Conservation (phyloP, 2,888 invertebrate species). For the Odontocolon sp. region DNA sequence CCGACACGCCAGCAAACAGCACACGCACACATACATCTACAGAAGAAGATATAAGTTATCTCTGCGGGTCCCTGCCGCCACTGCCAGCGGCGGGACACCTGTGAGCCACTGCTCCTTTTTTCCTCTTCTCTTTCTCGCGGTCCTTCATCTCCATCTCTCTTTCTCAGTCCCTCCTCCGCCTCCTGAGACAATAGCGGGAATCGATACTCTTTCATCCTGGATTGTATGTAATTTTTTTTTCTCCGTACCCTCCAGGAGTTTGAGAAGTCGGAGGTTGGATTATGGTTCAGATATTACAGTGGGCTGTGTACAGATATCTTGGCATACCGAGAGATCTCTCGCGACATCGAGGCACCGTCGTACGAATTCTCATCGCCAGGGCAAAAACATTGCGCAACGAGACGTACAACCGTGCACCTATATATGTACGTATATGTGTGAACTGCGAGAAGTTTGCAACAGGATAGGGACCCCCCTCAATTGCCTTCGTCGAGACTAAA, state of each 20-base stretch:
- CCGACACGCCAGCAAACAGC: slow-evolving; percentile 51
- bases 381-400: slow-evolving; percentile 60
- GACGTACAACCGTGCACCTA: slow-evolving; percentile 4
- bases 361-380: slow-evolving; percentile 42
- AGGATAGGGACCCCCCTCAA: slow-evolving; percentile 38
- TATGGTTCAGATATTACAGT: background rate
- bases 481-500: slow-evolving; percentile 54
- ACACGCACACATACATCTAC: slow-evolving; percentile 23
- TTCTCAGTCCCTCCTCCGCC: slow-evolving; percentile 14
- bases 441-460: slow-evolving; percentile 35
- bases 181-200: slow-evolving; percentile 47
- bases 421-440: slow-evolving; percentile 33
- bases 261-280: slow-evolving; percentile 19
- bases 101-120: slow-evolving; percentile 41
- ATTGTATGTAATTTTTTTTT: slow-evolving; percentile 18
- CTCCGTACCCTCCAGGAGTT: slow-evolving; percentile 2
- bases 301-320: background rate
- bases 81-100: slow-evolving; percentile 45
- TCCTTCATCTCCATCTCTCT: slow-evolving; percentile 27
- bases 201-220: slow-evolving; percentile 30
- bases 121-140: slow-evolving; percentile 1
- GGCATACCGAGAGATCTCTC: background rate
- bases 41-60: slow-evolving; percentile 56
- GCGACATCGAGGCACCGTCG: slow-evolving; percentile 16
- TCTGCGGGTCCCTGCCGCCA: slow-evolving; percentile 39